Conservation (phyloP, 2,797 vertebrate species). For the Sebastes hubbsi region DNA sequence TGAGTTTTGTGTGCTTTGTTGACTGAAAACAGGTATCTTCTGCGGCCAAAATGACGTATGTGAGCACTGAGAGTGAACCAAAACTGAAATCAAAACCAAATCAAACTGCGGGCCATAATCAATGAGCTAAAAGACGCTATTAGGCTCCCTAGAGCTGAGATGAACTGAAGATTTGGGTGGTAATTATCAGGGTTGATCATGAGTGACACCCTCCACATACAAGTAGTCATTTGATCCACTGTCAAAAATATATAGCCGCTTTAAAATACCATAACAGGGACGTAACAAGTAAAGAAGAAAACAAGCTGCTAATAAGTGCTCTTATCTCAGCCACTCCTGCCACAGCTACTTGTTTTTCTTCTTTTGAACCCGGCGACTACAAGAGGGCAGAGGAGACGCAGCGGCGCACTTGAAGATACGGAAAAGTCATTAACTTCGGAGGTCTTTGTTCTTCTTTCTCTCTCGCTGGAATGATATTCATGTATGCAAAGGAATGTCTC, state of each 20-base stretch:
- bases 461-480: conserved; percentile 66
- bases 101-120: neutral
- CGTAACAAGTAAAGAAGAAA: neutral
- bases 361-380: neutral
- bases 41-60: neutral
- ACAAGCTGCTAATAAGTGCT: neutral
- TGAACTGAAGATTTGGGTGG: neutral
- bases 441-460: conserved; percentile 52
- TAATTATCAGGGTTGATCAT: neutral
- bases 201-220: neutral
- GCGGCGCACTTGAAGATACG: conserved; percentile 16
- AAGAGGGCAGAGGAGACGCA: conserved; percentile 7
- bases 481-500: conserved; percentile 74
- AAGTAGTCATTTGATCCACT: neutral
- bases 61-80: neutral
- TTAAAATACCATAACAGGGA: neutral
- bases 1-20: neutral
- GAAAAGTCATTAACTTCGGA: conserved; percentile 52
- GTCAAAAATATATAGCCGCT: neutral
- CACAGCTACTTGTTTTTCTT: conserved; percentile 21
- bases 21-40: neutral
- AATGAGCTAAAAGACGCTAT: neutral
- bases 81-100: neutral
- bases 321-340: neutral
- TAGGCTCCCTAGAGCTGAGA: neutral